Conservation (phyloP, 1,140 invertebrate species). For the Platyura marginata region DNA sequence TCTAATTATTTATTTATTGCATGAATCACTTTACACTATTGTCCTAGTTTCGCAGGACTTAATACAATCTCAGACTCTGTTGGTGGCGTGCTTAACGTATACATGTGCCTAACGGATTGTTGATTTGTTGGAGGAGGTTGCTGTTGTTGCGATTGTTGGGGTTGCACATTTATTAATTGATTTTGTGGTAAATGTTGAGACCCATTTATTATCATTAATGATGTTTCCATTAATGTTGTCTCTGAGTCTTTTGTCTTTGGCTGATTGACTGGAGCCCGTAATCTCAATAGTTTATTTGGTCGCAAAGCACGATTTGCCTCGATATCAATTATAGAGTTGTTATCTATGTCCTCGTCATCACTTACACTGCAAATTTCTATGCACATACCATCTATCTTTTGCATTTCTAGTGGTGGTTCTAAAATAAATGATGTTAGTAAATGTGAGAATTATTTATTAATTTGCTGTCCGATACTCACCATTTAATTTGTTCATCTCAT, state of each 20-base stretch:
- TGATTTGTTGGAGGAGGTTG: constrained; percentile 6
- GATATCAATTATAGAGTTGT: not conserved
- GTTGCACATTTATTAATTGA: not conserved
- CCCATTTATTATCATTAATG: not conserved
- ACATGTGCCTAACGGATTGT: not conserved
- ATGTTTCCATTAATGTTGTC: not conserved
- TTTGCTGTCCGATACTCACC: not conserved
- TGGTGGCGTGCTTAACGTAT: not conserved
- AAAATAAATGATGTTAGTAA: not conserved
- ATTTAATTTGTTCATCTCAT: constrained; percentile 15
- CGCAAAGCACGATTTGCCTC: not conserved
- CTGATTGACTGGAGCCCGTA: constrained; percentile 2
- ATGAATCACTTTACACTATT: too few species aligned
- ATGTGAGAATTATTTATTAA: not conserved
- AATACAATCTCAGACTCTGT: constrained; percentile 20
- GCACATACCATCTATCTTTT: constrained; percentile 11
- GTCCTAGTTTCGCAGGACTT: constrained; percentile 23
- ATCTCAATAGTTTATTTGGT: constrained; percentile 4
- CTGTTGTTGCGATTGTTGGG: constrained; percentile 11
- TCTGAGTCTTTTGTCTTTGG: constrained; percentile 1
- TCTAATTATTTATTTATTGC: too few species aligned
- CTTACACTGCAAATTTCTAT: constrained; percentile 9
- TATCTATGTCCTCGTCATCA: constrained; percentile 12
- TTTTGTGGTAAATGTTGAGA: not conserved
- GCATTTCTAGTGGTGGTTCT: constrained; percentile 19